Conservation (phyloP, 2,113 vertebrate species). For the Egretta garzetta region DNA sequence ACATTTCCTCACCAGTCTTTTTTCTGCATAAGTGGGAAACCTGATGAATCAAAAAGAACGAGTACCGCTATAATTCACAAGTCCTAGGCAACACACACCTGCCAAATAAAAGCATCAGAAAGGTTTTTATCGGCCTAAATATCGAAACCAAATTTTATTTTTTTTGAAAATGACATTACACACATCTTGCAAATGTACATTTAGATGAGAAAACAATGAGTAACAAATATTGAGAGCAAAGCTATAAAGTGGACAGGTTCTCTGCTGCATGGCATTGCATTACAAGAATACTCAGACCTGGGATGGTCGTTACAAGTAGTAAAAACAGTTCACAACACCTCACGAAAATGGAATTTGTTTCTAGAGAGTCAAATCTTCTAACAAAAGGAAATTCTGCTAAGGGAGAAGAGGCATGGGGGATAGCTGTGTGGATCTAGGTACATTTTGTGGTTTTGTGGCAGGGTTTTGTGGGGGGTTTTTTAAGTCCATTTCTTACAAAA, state of each 20-base stretch:
- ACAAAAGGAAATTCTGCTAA: constrained; percentile 64
- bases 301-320: constrained; percentile 55
- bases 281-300: constrained; percentile 64
- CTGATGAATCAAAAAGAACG: fast-evolving
- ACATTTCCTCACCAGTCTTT: neutral
- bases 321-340: constrained; percentile 76
- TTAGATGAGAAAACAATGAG: constrained; percentile 80
- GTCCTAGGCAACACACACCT: neutral
- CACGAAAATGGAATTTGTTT: constrained; percentile 64
- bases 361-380: constrained; percentile 72
- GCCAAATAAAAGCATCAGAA: constrained; percentile 2
- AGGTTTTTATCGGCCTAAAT: constrained; percentile 65
- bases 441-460: constrained; percentile 12
- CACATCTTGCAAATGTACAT: constrained; percentile 87
- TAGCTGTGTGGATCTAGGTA: constrained; percentile 16
- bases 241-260: constrained; percentile 75
- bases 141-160: constrained; percentile 86
- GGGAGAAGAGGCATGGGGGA: constrained; percentile 39
- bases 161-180: constrained; percentile 85
- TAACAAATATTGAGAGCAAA: constrained; percentile 80
- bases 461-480: neutral
- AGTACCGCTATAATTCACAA: neutral
- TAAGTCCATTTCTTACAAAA: constrained; percentile 29
- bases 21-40: neutral
- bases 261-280: constrained; percentile 69